Conservation (phyloP, 2,797 vertebrate genomes). For the Muraenolepis orangiensis region DNA sequence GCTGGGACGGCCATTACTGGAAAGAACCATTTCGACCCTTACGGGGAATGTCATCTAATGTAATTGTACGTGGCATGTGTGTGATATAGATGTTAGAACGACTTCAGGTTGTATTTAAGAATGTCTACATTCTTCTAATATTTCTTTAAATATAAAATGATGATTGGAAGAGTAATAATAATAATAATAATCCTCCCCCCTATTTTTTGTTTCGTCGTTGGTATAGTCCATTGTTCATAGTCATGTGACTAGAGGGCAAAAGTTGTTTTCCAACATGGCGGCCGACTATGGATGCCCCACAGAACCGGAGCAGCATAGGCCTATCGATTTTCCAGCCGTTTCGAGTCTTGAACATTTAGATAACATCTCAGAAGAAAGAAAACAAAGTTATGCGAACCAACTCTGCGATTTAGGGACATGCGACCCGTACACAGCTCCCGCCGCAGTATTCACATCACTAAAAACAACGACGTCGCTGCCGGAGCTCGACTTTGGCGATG, state of each 20-base stretch:
- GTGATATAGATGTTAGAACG: background rate
- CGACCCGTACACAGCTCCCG: background rate
- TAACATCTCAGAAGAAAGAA: background rate
- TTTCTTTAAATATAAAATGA: background rate
- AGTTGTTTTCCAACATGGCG: no score
- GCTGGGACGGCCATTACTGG: conserved; percentile 42
- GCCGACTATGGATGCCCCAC: no score
- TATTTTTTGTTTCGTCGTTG: background rate
- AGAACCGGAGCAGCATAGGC: no score
- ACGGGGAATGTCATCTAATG: background rate
- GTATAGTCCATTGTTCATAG: background rate
- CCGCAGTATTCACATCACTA: no score
- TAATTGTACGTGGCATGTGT: background rate
- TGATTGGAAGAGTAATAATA: no score
- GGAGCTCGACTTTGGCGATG: no score
- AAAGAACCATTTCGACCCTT: conserved; percentile 27
- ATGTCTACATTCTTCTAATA: background rate
- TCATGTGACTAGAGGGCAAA: no score
- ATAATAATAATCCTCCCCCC: background rate
- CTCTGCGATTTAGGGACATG: background rate
- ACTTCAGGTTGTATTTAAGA: background rate
- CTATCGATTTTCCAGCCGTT: no score
- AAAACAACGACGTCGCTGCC: no score
- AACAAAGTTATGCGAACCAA: background rate
- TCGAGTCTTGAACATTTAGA: background rate